Base-by-base conservation (phyloP, 2,113 vertebrate genomes). In the Synodontis membranacea region DNA sequence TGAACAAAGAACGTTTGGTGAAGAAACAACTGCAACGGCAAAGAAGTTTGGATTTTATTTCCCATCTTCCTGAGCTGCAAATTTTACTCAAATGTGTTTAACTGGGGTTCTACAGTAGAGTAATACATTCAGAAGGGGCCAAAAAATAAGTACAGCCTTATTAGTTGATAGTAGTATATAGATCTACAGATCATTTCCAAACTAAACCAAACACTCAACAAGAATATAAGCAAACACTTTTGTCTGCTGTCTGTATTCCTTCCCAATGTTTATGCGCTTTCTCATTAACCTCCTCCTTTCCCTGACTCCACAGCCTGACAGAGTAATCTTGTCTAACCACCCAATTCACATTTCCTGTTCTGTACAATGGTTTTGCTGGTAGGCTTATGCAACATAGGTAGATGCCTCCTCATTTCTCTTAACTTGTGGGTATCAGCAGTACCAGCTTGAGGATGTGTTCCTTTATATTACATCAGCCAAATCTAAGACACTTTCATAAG, bases 41-140 rank as follows among this genome's bases (percentile, higher is more conserved):
- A 72, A 23, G 90, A 89, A 87, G 7, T 70, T 39, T 68, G 17
- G 15, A 68, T 70, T 42, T 72, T 42, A 46, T 5, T 48, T 75
- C n/a, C n/a, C n/a, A n/a, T 48, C 25, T 46, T 75, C 48, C 12
- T 46, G 23, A 46, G 42, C 4, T 46, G 11, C 42, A n/a, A 46
- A n/a, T 42, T 75, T 75, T 75, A 75, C 4, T 75, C 12, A 25
- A 75, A 46, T 88, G 87, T 91, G 92, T 91, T 87, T 88, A 70
- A 87, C 89, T 91, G 83, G 88, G 85, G 89, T 86, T 82, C 46
- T 52, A 78, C 86, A 68, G 86, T 80, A 25, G 80, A 70, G 74
- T 76, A 86, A 86, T 64, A 90, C 85, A 42, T 58, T 86, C 66
- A 81, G 88, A 79, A 86, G 88, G 84, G 86, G 83, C 84, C 68